Base-by-base conservation (phyloP, 2,113 vertebrate genomes). In the Axis porcinus region DNA sequence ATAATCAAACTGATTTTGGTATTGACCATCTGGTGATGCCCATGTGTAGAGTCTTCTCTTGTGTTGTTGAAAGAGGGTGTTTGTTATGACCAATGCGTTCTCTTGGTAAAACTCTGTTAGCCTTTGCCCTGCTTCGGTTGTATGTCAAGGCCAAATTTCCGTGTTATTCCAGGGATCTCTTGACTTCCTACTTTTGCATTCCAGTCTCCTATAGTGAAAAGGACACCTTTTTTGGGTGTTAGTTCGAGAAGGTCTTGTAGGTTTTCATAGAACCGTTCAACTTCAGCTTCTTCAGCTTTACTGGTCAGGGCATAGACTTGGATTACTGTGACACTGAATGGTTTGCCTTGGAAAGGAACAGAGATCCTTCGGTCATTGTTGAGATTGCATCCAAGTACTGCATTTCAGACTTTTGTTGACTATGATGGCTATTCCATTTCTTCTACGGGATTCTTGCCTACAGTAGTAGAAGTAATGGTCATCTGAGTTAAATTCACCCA, bases 71-170 rank as follows among this genome's bases (percentile, higher is more conserved):
- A 19, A 67, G 64, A 67, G 64, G 64, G 33, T 67, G 33, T 67
- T 67, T 36, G 7, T 4, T 67, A n/a, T 67, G 33, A 36, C 33
- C 64, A n/a, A 8, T 67, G 33, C 0, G 0, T 67, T 36, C 64
- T 67, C 64, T 2, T 36, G 17, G 33, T 17, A n/a, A 36, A 67
- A 19, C 9, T 2, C 64, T 67, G n/a, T 67, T 67, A 19, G 17
- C 33, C 33, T 67, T 17, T 67, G 64, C 33, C 64, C 64, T 67
- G 64, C 8, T 36, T 67, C 2, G 2, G 19, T n/a, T 17, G 4
- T 67, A 67, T 10, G 9, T 33, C 64, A 67, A n/a, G 33, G 64
- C 64, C 33, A 67, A 36, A 36, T 67, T 19, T 67, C 16, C 64
- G 33, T 10, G 64, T 67, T n/a, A 67, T 4, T 19, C 64, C 33